These are phyloP conservation scores for Diabrotica balteata DNA, from an alignment of 2,888 invertebrate genomes.

Conservation along the genomic window DNA sequence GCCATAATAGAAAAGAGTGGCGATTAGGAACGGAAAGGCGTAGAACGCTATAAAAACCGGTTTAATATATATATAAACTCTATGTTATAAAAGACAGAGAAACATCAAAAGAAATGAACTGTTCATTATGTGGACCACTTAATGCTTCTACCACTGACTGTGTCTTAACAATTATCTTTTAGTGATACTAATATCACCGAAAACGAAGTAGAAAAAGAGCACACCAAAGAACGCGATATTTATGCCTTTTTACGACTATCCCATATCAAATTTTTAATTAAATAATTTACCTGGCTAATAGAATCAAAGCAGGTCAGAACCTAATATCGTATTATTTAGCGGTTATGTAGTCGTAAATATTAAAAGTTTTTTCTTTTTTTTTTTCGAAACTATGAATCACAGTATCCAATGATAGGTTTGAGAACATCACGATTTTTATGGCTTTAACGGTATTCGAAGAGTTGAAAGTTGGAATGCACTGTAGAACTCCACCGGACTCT, in stretches of 20 bases:
- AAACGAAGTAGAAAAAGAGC: too few species aligned
- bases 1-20: too few species aligned
- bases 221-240: neutral
- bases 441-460: conserved; percentile 29
- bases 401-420: conserved; percentile 34
- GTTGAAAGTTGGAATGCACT: conserved; percentile 18
- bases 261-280: conserved; percentile 4
- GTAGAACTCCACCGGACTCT: conserved; percentile 16
- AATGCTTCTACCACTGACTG: too few species aligned
- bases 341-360: conserved; percentile 23
- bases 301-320: conserved; percentile 18
- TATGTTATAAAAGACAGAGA: too few species aligned
- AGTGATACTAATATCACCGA: too few species aligned
- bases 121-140: too few species aligned
- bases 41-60: too few species aligned
- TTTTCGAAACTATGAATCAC: conserved; percentile 34
- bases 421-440: conserved; percentile 33
- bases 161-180: too few species aligned
- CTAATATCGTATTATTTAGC: conserved; percentile 26
- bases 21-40: too few species aligned
- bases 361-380: conserved; percentile 16
- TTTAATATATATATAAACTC: too few species aligned
- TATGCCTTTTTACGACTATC: neutral
- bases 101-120: too few species aligned
- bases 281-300: conserved; percentile 21